Conservation (phyloP, 2,888 invertebrate genomes). For the Druceiella hillmani region DNA sequence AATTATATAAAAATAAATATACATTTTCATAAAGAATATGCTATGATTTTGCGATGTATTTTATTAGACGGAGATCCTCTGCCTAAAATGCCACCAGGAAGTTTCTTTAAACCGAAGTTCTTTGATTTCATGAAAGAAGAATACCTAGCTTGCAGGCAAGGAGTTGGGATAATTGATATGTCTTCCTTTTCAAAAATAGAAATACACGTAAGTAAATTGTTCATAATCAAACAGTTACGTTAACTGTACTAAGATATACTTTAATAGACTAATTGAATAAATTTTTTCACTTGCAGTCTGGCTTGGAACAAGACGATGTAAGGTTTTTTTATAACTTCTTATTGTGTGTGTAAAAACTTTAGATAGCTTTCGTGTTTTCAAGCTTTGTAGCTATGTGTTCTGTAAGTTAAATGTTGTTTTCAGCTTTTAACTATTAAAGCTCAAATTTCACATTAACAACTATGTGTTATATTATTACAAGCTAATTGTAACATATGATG, state of each 20-base stretch:
- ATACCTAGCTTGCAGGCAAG: conserved; percentile 66
- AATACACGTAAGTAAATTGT: conserved; percentile 55
- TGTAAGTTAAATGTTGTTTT: too few relatives aligned
- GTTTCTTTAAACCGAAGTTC: conserved; percentile 64
- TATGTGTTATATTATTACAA: too few relatives aligned
- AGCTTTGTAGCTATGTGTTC: too few relatives aligned
- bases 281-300: conserved; percentile 4
- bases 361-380: conserved; percentile 9
- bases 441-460: too few relatives aligned
- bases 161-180: conserved; percentile 76
- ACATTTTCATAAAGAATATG: conserved; percentile 2
- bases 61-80: conserved; percentile 39
- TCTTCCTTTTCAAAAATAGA: conserved; percentile 73
- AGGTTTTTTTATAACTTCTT: conserved; percentile 5
- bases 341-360: conserved; percentile 7
- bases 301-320: conserved; percentile 2
- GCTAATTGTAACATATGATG: too few relatives aligned
- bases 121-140: conserved; percentile 64
- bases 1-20: conserved; percentile 5
- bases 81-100: conserved; percentile 53
- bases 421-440: too few relatives aligned
- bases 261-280: too few relatives aligned
- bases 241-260: too few relatives aligned
- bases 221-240: too few relatives aligned
- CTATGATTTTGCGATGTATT: conserved; percentile 1